Evolutionary conservation across 92 coral and sea anemone species (phyloP).

Genomic region (Parazoanthus darwini): DNA sequence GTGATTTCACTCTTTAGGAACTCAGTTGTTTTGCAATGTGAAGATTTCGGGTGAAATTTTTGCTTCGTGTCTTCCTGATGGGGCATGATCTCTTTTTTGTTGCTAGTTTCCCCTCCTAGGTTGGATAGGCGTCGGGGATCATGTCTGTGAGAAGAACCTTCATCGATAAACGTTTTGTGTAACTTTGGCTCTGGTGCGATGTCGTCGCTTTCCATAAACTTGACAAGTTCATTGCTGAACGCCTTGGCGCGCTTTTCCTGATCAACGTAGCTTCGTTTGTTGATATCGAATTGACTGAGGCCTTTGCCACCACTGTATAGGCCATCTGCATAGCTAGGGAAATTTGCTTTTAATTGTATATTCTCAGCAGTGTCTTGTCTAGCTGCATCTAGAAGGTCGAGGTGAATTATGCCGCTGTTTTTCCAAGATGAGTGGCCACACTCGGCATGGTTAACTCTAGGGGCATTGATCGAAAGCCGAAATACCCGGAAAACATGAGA

Average conservation of each 20-base stretch:
- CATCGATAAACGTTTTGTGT: neutral
- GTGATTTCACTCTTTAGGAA: conserved; percentile 38
- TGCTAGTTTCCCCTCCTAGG: neutral
- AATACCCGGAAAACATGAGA: too few relatives aligned
- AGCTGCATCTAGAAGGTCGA: too few relatives aligned
- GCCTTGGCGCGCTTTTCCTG: neutral
- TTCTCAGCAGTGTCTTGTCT: neutral
- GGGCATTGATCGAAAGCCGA: too few relatives aligned
- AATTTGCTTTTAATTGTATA: neutral
- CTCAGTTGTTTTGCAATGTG: conserved; percentile 61
- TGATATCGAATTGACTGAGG: neutral
- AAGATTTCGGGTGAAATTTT: conserved; percentile 50
- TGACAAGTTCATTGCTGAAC: conserved; percentile 1
- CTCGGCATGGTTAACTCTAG: too few relatives aligned
- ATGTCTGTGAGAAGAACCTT: neutral
- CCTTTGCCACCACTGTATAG: conserved; percentile 6
- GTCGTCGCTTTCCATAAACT: conserved; percentile 3
- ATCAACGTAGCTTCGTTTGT: conserved; percentile 4
- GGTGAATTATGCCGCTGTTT: too few relatives aligned
- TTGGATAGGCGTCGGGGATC: conserved; percentile 11
- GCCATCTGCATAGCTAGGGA: conserved; percentile 5
- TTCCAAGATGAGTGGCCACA: too few relatives aligned
- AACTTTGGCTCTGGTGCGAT: neutral
- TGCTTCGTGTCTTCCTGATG: conserved; percentile 60
- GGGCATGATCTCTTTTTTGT: conserved; percentile 55